Percentiles rank a stretch among this genome's conserved stretches.
These are phyloP conservation scores for Acanthosepion esculentum DNA, from an alignment of 2,888 invertebrate genomes.

Conservation along the genomic window DNA sequence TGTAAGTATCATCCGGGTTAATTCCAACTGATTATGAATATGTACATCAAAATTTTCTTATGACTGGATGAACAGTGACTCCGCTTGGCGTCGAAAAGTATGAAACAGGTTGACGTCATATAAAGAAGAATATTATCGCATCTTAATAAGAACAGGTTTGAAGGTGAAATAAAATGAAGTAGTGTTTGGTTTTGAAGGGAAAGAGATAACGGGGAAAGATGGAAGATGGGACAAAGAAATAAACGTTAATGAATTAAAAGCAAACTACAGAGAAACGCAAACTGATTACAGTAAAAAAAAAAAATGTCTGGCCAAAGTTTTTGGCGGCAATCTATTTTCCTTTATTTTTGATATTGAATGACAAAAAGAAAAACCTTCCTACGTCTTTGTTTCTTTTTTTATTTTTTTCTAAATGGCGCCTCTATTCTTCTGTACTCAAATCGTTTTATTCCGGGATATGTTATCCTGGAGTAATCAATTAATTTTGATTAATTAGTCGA, in stretches of 20 bases:
- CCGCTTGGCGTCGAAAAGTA: background rate
- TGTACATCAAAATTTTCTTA: background rate
- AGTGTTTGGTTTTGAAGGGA: slow-evolving; percentile 6
- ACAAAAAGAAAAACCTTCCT: background rate
- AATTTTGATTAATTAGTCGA: slow-evolving; percentile 15
- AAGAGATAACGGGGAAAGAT: background rate
- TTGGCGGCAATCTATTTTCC: background rate
- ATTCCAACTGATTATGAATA: too few species aligned
- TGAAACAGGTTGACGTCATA: background rate
- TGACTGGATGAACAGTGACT: background rate
- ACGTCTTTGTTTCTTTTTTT: background rate
- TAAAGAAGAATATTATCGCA: background rate
- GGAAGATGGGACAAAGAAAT: background rate
- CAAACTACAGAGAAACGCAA: background rate
- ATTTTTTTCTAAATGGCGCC: background rate
- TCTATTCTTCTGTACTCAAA: background rate
- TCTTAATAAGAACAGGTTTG: background rate
- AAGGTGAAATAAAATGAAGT: background rate
- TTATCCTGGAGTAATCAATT: background rate
- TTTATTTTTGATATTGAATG: slow-evolving; percentile 20
- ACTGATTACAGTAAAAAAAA: background rate
- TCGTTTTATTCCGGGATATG: background rate
- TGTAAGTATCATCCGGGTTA: too few species aligned
- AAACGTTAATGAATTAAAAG: background rate
- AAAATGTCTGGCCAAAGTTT: background rate